phyloP scores from a whole-genome alignment of 2,797 vertebrate genomes.

The Synaphobranchus kaupii region DNA sequence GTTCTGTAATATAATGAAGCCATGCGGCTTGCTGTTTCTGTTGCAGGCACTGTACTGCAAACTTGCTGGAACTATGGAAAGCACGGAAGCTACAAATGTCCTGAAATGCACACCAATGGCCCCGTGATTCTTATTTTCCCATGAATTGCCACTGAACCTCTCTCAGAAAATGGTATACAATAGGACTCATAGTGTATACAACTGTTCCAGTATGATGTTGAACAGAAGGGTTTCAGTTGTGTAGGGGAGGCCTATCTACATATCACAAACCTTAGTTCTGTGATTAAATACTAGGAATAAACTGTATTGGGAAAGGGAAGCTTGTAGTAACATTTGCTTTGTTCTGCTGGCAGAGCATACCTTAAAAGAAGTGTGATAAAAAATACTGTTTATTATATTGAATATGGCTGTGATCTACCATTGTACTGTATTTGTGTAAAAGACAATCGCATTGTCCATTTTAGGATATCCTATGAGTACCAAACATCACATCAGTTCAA shows the following conservation, averaged over 20 bases:
- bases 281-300: background rate
- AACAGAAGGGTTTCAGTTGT: background rate
- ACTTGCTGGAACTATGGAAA: background rate
- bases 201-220: background rate
- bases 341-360: background rate
- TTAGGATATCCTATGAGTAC: too few species aligned
- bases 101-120: background rate
- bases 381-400: too few species aligned
- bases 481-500: too few species aligned
- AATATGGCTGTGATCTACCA: too few species aligned
- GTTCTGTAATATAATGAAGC: background rate
- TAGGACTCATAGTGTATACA: background rate
- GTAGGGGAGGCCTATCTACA: background rate
- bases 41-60: background rate
- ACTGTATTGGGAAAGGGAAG: background rate
- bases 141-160: background rate
- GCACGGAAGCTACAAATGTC: background rate
- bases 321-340: background rate
- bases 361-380: background rate
- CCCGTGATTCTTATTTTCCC: background rate
- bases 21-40: background rate
- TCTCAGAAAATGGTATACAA: background rate
- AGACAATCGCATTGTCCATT: too few species aligned
- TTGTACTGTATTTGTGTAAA: too few species aligned
- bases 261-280: background rate